Evolutionary conservation across 2,888 invertebrate species (phyloP).

Genomic region (Aphodius sticticus): DNA sequence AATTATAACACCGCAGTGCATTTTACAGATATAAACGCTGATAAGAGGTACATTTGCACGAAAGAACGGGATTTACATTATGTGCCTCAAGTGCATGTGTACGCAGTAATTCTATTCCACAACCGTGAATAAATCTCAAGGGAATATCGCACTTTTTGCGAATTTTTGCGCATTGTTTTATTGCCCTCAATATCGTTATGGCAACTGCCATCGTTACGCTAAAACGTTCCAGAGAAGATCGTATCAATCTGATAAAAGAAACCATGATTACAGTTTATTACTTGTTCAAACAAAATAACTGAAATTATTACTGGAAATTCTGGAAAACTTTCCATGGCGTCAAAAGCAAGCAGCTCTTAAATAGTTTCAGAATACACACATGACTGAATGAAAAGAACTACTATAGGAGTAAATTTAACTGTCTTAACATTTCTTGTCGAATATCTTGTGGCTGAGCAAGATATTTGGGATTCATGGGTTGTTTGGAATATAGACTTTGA

Average conservation of each 20-base stretch:
- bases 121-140: background rate
- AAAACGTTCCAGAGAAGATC: background rate
- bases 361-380: too few relatives aligned
- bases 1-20: slow-evolving; percentile 4
- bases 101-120: background rate
- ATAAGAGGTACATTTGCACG: background rate
- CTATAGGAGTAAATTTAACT: too few relatives aligned
- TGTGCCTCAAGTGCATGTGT: background rate
- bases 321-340: too few relatives aligned
- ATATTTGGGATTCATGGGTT: too few relatives aligned
- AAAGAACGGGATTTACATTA: background rate
- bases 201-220: too few relatives aligned
- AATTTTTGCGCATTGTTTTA: background rate
- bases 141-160: background rate
- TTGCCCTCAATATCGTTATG: background rate
- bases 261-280: background rate
- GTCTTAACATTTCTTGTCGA: too few relatives aligned
- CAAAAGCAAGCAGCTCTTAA: too few relatives aligned
- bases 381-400: too few relatives aligned
- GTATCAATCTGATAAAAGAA: background rate
- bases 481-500: too few relatives aligned
- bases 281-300: too few relatives aligned
- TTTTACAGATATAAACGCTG: background rate
- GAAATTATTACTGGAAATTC: too few relatives aligned
- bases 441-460: too few relatives aligned